phyloP scores from a whole-genome alignment of 35 echinoderm and acorn worm species.

The Apostichopus californicus region DNA sequence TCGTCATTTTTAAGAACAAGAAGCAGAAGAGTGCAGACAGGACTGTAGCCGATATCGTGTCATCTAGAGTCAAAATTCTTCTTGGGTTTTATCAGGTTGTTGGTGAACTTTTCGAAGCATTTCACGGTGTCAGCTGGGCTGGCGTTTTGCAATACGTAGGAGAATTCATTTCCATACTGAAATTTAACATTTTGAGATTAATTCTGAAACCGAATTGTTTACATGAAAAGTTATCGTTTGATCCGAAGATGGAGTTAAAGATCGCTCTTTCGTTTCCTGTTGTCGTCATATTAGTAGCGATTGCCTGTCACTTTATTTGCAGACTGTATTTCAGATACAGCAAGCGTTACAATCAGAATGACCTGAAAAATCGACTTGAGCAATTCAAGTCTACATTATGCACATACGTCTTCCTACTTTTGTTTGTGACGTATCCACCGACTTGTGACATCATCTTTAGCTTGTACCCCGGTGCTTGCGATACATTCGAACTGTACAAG shows the following conservation, averaged over 20 bases:
- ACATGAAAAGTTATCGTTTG: not conserved
- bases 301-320: not conserved
- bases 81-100: slow-evolving; percentile 28
- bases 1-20: slow-evolving; percentile 20
- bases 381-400: not conserved
- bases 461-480: too few relatives aligned
- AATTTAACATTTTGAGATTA: slow-evolving; percentile 23
- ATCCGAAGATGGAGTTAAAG: not conserved
- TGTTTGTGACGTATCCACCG: slow-evolving; percentile 23
- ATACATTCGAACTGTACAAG: not conserved
- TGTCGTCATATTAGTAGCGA: not conserved
- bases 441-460: too few relatives aligned
- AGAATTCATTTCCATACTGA: not conserved
- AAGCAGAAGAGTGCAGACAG: not conserved
- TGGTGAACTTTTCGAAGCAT: slow-evolving; percentile 9
- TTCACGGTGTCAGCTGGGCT: slow-evolving; percentile 33
- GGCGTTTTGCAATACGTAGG: not conserved
- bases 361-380: not conserved
- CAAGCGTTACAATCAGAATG: not conserved
- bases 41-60: not conserved
- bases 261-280: not conserved
- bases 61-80: slow-evolving; percentile 28
- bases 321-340: not conserved
- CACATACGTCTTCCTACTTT: not conserved
- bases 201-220: slow-evolving; percentile 18